phyloP scores from a whole-genome alignment of 2,888 invertebrate species.

The Catonia carolina region DNA sequence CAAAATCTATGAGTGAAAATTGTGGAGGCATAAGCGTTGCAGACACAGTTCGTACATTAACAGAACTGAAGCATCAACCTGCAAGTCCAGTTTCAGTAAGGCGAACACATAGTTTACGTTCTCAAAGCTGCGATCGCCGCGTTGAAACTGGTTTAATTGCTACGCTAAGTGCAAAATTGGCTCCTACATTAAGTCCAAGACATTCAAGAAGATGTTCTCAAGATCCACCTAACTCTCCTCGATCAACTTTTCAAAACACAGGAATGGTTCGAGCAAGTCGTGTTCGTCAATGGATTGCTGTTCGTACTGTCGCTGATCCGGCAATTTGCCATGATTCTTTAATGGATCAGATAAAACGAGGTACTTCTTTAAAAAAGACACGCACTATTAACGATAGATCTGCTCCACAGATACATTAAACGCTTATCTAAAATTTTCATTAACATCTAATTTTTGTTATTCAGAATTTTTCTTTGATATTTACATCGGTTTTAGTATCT shows the following conservation, averaged over 20 bases:
- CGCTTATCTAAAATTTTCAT: too few species aligned
- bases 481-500: too few species aligned
- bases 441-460: too few species aligned
- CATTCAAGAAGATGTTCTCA: conserved; percentile 48
- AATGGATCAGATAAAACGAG: conserved; percentile 90
- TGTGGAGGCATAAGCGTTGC: conserved; percentile 50
- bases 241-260: conserved; percentile 28
- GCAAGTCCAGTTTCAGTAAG: conserved; percentile 59
- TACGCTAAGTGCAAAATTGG: conserved; percentile 61
- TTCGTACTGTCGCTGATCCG: conserved; percentile 58
- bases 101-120: conserved; percentile 31
- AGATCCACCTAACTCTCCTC: conserved; percentile 38
- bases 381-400: conserved; percentile 75
- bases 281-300: conserved; percentile 61
- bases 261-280: conserved; percentile 53
- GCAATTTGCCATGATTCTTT: conserved; percentile 75
- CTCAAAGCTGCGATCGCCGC: conserved; percentile 37
- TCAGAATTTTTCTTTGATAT: too few species aligned
- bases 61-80: conserved; percentile 77
- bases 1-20: conserved; percentile 2
- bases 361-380: conserved; percentile 73
- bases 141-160: conserved; percentile 62
- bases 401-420: conserved; percentile 67
- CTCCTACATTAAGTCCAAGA: conserved; percentile 55
- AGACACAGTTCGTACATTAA: conserved; percentile 78